Base-by-base conservation (phyloP, 2,113 vertebrate species). In the Aplodontia rufa region DNA sequence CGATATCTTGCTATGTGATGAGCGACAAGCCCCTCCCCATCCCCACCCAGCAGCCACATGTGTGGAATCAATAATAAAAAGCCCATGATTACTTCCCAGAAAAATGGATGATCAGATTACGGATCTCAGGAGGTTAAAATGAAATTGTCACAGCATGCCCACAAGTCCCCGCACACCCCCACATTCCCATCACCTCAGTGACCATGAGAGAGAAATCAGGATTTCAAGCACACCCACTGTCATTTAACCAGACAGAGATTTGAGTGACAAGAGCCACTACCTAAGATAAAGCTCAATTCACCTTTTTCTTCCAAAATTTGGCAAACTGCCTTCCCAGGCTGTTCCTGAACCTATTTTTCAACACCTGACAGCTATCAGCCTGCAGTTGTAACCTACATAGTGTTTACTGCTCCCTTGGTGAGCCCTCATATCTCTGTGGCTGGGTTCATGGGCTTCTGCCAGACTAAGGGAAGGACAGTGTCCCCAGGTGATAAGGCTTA, bases 61-160 rank as follows among this genome's bases (percentile, higher is more conserved):
- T 62, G 20, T 68, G 35, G 75, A 96, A 87, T 55, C 66, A 35
- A 79, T 60, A 40, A 64, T 12, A 60, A 95, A 69, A 79, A 60
- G 40, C 14, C 55, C 47, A 37, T 7, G 22, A 53, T 68, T 8
- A 93, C 12, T 60, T 87, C 40, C 75, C 28, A 32, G 64, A 42
- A 84, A 72, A 83, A 58, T 4, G 51, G 55, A 6, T 9, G 22
- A 35, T 10, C 16, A 83, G 58, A 32, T 85, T 62, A 45, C 42
- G 74, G 40, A 69, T 55, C 2, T 66, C 40, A 62, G 58, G 17
- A 75, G 16, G 60, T 49, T 60, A 40, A 60, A 88, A 55, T 8
- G 62, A 13, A 37, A 20, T 87, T 30, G 89, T 42, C 35, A 22
- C 8, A 13, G 53, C 10, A 42, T 11, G 0, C 10, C 1, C 1